These are phyloP conservation scores for Lampris megalopsis DNA, from an alignment of 2,113 vertebrate genomes.

Conservation along the genomic window DNA sequence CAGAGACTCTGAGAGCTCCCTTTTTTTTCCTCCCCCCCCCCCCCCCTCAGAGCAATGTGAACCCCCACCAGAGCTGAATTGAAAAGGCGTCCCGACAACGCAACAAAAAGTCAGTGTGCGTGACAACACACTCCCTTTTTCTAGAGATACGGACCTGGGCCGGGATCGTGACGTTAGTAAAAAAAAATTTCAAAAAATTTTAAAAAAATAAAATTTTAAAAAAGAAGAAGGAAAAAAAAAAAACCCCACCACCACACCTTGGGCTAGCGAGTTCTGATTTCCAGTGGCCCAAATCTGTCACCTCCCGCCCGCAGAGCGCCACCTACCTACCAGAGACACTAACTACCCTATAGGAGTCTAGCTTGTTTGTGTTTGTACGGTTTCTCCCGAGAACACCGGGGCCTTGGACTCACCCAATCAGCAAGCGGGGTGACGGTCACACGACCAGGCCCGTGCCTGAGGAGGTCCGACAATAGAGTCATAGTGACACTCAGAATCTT, in stretches of 20 bases:
- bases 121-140: slow-evolving; percentile 35
- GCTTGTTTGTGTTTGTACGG: slow-evolving; percentile 72
- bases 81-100: slow-evolving; percentile 37
- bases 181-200: slow-evolving; percentile 21
- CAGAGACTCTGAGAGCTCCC: slow-evolving; percentile 60
- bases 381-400: slow-evolving; percentile 65
- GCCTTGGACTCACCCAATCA: slow-evolving; percentile 72
- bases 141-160: slow-evolving; percentile 44
- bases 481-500: slow-evolving; percentile 80
- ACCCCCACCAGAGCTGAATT: slow-evolving; percentile 37
- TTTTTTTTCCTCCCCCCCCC: too few relatives aligned
- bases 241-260: slow-evolving; percentile 47
- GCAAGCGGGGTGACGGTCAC: slow-evolving; percentile 52
- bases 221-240: slow-evolving; percentile 16
- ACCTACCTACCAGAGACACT: slow-evolving; percentile 68
- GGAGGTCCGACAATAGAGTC: slow-evolving; percentile 68
- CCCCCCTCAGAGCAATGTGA: slow-evolving; percentile 53
- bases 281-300: slow-evolving; percentile 54
- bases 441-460: slow-evolving; percentile 53
- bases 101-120: slow-evolving; percentile 21
- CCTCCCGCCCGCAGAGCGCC: slow-evolving; percentile 47
- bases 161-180: slow-evolving; percentile 47
- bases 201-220: not conserved
- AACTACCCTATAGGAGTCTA: slow-evolving; percentile 78
- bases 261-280: slow-evolving; percentile 59